A percentile compares a stretch with the other conserved stretches of the same genome.
Conservation (phyloP, 64 coral and sea anemone genomes). For the Porites lutea region DNA sequence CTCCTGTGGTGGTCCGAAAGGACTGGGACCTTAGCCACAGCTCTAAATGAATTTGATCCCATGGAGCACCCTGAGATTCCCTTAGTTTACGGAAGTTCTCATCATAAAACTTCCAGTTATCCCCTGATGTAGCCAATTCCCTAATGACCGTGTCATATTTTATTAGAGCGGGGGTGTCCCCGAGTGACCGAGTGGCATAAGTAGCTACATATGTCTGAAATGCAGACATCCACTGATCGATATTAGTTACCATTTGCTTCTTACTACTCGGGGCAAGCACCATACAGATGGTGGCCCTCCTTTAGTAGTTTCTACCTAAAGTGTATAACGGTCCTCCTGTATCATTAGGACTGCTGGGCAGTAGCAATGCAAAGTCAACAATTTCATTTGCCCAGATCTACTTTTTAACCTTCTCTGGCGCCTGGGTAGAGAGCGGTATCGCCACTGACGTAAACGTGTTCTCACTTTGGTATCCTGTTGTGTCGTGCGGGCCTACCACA, state of each 20-base stretch:
- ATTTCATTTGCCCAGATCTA: constrained; percentile 18
- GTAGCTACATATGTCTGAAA: constrained; percentile 63
- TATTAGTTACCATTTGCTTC: not conserved
- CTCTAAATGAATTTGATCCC: constrained; percentile 19
- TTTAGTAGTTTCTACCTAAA: not conserved
- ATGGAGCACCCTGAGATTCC: constrained; percentile 10
- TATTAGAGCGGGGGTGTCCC: constrained; percentile 30
- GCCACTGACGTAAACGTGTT: not conserved
- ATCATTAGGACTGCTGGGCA: not conserved
- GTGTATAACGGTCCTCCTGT: not conserved
- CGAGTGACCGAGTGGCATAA: constrained; percentile 14
- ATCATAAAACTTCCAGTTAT: constrained; percentile 65
- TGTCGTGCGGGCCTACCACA: not conserved
- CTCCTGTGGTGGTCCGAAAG: not conserved
- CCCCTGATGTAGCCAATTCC: constrained; percentile 40
- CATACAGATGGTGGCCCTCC: not conserved
- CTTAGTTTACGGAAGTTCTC: constrained; percentile 53
- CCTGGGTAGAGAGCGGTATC: not conserved
- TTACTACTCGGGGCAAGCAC: not conserved
- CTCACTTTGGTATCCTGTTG: not conserved
- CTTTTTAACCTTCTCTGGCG: not conserved
- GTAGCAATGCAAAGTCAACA: not conserved
- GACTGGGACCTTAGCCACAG: constrained; percentile 30
- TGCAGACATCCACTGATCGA: constrained; percentile 48
- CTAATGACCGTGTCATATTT: constrained; percentile 46